A percentile compares a stretch with the other conserved stretches of the same genome.
Conservation (phyloP, 2,797 vertebrate genomes). For the Micrastur ruficollis region DNA sequence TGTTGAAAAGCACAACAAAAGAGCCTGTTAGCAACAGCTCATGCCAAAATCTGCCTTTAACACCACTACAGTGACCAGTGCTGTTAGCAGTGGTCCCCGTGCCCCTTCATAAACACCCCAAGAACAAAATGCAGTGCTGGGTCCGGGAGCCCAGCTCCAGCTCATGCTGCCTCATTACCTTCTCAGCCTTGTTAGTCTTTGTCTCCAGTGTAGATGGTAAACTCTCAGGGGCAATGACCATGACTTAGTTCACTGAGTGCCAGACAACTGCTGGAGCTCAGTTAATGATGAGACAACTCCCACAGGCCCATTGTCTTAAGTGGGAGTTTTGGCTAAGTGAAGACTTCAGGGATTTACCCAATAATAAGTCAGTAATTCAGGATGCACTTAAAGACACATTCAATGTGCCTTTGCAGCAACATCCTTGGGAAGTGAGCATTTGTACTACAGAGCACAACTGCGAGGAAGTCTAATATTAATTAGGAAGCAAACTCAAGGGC, state of each 20-base stretch:
- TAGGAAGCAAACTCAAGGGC: conserved; percentile 54
- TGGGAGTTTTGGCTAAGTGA: conserved; percentile 42
- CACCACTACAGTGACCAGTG: background rate
- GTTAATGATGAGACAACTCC: conserved; percentile 48
- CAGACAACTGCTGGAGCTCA: conserved; percentile 55
- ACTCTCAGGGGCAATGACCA: conserved; percentile 32
- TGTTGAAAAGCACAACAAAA: background rate
- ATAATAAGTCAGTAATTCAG: conserved; percentile 55
- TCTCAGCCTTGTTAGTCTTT: conserved; percentile 17
- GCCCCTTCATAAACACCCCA: background rate
- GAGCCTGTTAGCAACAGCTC: background rate
- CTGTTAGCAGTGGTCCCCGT: background rate
- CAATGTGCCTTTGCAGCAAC: conserved; percentile 24
- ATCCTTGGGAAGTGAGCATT: conserved; percentile 52
- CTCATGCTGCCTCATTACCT: conserved; percentile 28
- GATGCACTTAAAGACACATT: conserved; percentile 58
- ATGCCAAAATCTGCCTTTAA: background rate
- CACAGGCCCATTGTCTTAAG: conserved; percentile 38
- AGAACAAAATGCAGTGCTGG: background rate
- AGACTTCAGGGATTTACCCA: conserved; percentile 43
- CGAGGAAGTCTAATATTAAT: conserved; percentile 45
- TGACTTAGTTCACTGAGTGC: conserved; percentile 46
- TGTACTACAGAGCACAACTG: conserved; percentile 30
- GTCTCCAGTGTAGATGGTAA: conserved; percentile 2
- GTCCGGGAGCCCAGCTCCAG: background rate